A percentile compares a stretch with the other conserved stretches of the same genome.
These are phyloP conservation scores for Metopolophium dirhodum DNA, from an alignment of 1,140 invertebrate genomes.

Conservation along the genomic window DNA sequence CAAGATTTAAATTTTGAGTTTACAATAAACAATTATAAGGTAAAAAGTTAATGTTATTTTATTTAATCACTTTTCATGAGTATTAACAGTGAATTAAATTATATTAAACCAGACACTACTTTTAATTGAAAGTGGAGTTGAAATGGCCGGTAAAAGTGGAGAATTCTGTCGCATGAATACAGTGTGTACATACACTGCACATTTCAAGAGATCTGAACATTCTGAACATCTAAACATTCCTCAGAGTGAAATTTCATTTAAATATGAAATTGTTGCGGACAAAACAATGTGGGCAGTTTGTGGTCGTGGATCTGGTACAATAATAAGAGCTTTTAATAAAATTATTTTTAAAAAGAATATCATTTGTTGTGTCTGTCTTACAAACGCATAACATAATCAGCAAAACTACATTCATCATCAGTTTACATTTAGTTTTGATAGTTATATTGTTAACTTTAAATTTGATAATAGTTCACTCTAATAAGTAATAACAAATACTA, in stretches of 20 bases:
- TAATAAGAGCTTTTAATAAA: not conserved
- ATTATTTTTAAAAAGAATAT: not conserved
- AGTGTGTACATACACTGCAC: constrained; percentile 83
- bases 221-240: constrained; percentile 62
- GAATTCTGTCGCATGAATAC: constrained; percentile 89
- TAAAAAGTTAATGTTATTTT: not conserved
- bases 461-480: not conserved
- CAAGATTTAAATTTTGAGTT: constrained; percentile 47
- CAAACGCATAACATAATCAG: not conserved
- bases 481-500: not conserved
- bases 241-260: constrained; percentile 70
- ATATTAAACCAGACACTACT: constrained; percentile 8
- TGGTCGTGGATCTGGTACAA: constrained; percentile 73
- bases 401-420: not conserved
- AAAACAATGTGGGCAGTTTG: constrained; percentile 92
- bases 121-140: constrained; percentile 41
- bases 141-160: constrained; percentile 61
- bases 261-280: constrained; percentile 92
- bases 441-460: not conserved
- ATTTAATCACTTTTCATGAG: not conserved
- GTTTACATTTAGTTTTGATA: not conserved
- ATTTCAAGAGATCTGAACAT: constrained; percentile 67
- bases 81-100: not conserved
- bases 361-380: not conserved
- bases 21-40: constrained; percentile 37